Base-by-base conservation (phyloP, 2,888 invertebrate species). In the Eristalis tenax region DNA sequence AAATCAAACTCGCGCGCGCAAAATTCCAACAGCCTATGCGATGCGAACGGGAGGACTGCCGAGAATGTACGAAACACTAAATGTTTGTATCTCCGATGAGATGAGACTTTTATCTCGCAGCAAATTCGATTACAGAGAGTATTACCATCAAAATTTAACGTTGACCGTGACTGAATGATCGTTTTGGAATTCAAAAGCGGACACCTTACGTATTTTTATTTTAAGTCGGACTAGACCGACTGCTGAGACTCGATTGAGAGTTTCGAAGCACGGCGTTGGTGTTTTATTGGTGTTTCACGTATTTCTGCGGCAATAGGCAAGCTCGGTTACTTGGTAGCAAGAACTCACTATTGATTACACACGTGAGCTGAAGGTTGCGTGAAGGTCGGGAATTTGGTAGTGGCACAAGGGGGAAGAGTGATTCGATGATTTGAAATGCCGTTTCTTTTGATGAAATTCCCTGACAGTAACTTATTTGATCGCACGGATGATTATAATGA, bases 361-460 rank as follows among this genome's bases (percentile, higher is more conserved):
- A 91, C 89, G 90, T 90, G 90, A 90, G 89, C 74, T 92, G 92
- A 92, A 92, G 92, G 92, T 92, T 92, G 91, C 90, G 79, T 92
- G 92, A 92, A 92, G 92, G 92, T 92, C 92, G 91, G 90, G 69
- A 68, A 40, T 75, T 71, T 71, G 64, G 70, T 63, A 78, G 26
- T 71, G 35, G 63, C 73, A 81, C 68, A 59, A 38, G 57, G 50
- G 71, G 28, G 43, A 78, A 23, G 26, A 43, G 43, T n/a, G 59
- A 57, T 70, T 38, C 5, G 23, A 10, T 18, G 35, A 59, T 11
- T 18, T 18, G 5, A 71, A 64, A 28, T 35, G 35, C 10, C 56
- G 40, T 28, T 50, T 64, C 35, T 56, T 81, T 6, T 57, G 22
- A 50, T 35, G 35, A 4, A 43, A 66, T 73, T 18, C 13, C 26